Evolutionary conservation across 2,888 invertebrate genomes (phyloP).

Genomic region (Hemithea aestivaria): DNA sequence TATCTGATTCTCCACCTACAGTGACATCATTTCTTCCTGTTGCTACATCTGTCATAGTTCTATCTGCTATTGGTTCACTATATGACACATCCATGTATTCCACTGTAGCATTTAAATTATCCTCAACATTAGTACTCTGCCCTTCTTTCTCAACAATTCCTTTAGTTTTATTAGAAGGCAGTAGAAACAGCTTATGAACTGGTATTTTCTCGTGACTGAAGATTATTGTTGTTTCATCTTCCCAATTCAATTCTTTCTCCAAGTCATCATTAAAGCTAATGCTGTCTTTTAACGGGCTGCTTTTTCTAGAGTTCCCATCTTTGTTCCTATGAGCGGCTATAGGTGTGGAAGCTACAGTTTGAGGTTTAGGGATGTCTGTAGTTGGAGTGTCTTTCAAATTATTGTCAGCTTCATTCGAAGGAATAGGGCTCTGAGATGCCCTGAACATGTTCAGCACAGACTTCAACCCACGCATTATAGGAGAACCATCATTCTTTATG

Average conservation of each 20-base stretch:
- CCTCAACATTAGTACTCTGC: conserved; percentile 16
- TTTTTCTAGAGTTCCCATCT: conserved; percentile 45
- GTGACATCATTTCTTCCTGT: conserved; percentile 21
- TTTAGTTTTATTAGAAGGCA: conserved; percentile 24
- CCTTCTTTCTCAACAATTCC: conserved; percentile 16
- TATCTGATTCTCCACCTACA: conserved; percentile 51
- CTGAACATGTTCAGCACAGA: conserved; percentile 68
- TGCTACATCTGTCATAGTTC: conserved; percentile 36
- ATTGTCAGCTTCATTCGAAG: conserved; percentile 36
- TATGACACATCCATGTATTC: conserved; percentile 64
- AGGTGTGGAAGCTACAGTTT: conserved; percentile 55
- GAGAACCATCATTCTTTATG: conserved; percentile 58
- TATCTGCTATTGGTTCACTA: conserved; percentile 46
- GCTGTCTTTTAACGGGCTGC: conserved; percentile 62
- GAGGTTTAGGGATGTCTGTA: conserved; percentile 14
- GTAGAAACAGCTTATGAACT: conserved; percentile 57
- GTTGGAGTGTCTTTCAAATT: conserved; percentile 18
- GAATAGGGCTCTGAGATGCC: conserved; percentile 65
- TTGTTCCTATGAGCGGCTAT: conserved; percentile 42
- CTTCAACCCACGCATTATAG: conserved; percentile 67
- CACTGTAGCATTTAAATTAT: conserved; percentile 43
- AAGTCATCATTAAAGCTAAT: conserved; percentile 64
- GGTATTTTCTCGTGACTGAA: conserved; percentile 66
- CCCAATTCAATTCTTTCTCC: conserved; percentile 66
- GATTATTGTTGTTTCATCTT: conserved; percentile 62